These are phyloP conservation scores for Arenicola marina DNA, from an alignment of 2,888 invertebrate species.

Conservation along the genomic window DNA sequence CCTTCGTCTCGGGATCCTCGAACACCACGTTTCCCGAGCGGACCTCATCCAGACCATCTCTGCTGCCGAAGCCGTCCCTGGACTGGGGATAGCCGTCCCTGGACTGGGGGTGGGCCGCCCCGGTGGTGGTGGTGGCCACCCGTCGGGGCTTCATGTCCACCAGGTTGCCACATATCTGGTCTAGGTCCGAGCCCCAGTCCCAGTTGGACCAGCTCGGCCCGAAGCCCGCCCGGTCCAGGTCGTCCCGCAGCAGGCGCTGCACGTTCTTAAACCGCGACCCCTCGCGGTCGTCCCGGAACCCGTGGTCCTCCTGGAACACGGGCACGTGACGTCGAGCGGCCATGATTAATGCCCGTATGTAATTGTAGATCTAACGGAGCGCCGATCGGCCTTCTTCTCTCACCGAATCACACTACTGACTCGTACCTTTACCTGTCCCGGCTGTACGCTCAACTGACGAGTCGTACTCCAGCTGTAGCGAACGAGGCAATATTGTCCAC, in stretches of 20 bases:
- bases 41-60: constrained; percentile 26
- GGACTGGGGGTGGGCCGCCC: background rate
- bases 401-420: too few species aligned
- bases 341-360: too few species aligned
- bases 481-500: too few species aligned
- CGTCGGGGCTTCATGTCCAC: constrained; percentile 18
- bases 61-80: constrained; percentile 13
- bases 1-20: constrained; percentile 24
- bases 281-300: constrained; percentile 9
- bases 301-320: constrained; percentile 19
- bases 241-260: constrained; percentile 10
- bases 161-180: constrained; percentile 17
- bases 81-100: background rate
- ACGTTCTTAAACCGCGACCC: constrained; percentile 11
- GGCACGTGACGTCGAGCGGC: too few species aligned
- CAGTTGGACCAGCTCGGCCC: background rate
- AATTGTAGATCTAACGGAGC: too few species aligned
- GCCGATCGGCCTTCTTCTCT: too few species aligned
- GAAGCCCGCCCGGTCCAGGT: background rate
- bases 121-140: too few species aligned
- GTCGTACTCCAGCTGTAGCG: too few species aligned
- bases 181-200: constrained; percentile 8
- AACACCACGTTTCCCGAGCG: constrained; percentile 15
- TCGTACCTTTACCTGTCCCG: too few species aligned
- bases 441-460: too few species aligned